Evolutionary conservation across 2,888 invertebrate genomes (phyloP).

Genomic region (Galerucella nymphaeae): DNA sequence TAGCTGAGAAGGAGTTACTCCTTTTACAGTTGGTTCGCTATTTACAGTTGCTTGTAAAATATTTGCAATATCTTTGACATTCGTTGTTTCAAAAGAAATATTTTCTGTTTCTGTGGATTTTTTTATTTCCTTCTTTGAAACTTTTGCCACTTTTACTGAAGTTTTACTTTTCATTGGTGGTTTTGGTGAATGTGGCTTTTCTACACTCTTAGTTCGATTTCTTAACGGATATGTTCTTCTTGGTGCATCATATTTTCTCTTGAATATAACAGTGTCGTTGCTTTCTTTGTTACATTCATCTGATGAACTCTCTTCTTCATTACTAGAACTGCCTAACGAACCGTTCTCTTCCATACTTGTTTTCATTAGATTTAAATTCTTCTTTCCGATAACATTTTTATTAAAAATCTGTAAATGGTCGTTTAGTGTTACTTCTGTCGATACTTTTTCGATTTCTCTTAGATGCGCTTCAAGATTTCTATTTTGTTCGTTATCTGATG

Average conservation of each 20-base stretch:
- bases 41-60: slow-evolving; percentile 6
- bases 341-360: slow-evolving; percentile 22
- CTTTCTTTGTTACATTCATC: slow-evolving; percentile 33
- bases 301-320: slow-evolving; percentile 16
- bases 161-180: slow-evolving; percentile 8
- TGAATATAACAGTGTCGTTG: slow-evolving; percentile 48
- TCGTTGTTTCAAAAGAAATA: neutral
- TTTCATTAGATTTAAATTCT: slow-evolving; percentile 57
- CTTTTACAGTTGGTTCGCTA: neutral
- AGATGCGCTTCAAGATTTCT: slow-evolving; percentile 54
- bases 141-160: neutral
- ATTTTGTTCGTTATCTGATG: slow-evolving; percentile 61
- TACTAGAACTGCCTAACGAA: slow-evolving; percentile 29
- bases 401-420: slow-evolving; percentile 51
- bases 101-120: neutral
- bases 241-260: slow-evolving; percentile 36
- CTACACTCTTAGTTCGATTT: slow-evolving; percentile 26
- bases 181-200: slow-evolving; percentile 10
- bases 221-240: slow-evolving; percentile 38
- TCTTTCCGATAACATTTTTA: slow-evolving; percentile 56
- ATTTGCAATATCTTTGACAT: neutral
- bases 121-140: slow-evolving; percentile 7
- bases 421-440: neutral
- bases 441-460: slow-evolving; percentile 55
- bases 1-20: slow-evolving; percentile 12